Conservation (phyloP, 1,140 invertebrate genomes). For the Dendroctonus ponderosae region DNA sequence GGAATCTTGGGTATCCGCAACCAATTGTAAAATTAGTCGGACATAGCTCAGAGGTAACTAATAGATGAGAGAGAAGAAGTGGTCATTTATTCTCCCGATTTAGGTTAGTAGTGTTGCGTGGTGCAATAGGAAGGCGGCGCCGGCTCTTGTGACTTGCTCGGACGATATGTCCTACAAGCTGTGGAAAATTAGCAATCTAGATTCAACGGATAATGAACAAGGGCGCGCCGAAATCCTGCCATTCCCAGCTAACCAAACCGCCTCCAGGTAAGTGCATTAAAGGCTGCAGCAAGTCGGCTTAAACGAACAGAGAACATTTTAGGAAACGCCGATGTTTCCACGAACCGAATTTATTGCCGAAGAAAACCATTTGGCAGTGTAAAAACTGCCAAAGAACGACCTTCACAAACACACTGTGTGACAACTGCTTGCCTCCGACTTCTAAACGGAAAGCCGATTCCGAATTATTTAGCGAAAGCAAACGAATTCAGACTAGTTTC, state of each 20-base stretch:
- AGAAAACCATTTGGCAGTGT: slow-evolving; percentile 36
- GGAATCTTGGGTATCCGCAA: slow-evolving; percentile 64
- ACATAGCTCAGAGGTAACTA: slow-evolving; percentile 69
- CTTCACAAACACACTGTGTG: slow-evolving; percentile 31
- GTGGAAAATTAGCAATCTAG: slow-evolving; percentile 66
- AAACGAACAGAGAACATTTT: too few relatives aligned
- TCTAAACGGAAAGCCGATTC: slow-evolving; percentile 32
- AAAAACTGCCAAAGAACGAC: slow-evolving; percentile 34
- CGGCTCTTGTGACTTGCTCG: slow-evolving; percentile 69
- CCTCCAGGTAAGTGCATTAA: not conserved
- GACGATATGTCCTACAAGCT: slow-evolving; percentile 76
- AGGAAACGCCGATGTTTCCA: too few relatives aligned
- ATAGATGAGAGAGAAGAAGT: not conserved
- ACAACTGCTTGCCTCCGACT: slow-evolving; percentile 34
- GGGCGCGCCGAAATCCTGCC: slow-evolving; percentile 58
- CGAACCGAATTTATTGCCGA: slow-evolving; percentile 14
- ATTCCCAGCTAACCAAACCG: slow-evolving; percentile 12
- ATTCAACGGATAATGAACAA: slow-evolving; percentile 54
- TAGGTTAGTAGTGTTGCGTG: slow-evolving; percentile 75
- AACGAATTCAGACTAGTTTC: slow-evolving; percentile 33
- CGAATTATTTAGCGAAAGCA: slow-evolving; percentile 31
- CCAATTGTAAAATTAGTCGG: slow-evolving; percentile 69
- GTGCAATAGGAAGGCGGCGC: slow-evolving; percentile 56
- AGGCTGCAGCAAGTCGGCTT: too few relatives aligned
- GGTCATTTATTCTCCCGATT: not conserved